A percentile compares a stretch with the other conserved stretches of the same genome.
phyloP scores from a whole-genome alignment of 2,113 vertebrate species.

The Leptobrachium leishanense region DNA sequence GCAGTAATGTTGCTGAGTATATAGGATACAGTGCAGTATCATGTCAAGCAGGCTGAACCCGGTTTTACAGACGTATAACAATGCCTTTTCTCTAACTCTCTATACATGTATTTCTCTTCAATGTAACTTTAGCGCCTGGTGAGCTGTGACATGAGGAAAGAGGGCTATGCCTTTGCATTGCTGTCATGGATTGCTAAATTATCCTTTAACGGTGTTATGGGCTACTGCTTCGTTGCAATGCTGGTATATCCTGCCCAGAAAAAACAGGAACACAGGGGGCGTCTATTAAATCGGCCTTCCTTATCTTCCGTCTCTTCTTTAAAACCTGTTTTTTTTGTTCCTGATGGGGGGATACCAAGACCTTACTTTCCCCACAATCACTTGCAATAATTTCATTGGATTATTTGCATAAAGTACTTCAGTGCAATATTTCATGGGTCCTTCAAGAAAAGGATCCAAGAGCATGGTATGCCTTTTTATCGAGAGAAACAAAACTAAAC shows the following conservation, averaged over 20 bases:
- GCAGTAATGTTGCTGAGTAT: neutral
- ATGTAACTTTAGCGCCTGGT: constrained; percentile 11
- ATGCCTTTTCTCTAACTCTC: too few species aligned
- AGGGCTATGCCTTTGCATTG: neutral
- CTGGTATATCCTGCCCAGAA: neutral
- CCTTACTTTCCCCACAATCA: too few species aligned
- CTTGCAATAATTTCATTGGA: too few species aligned
- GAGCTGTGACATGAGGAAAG: constrained; percentile 8
- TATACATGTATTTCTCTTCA: neutral
- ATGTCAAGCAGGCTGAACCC: neutral
- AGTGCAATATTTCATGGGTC: too few species aligned
- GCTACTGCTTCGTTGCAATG: constrained; percentile 1
- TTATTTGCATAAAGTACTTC: too few species aligned
- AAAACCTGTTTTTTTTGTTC: too few species aligned
- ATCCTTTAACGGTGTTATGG: neutral
- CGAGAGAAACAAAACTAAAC: too few species aligned
- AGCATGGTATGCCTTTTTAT: too few species aligned
- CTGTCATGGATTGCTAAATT: constrained; percentile 21
- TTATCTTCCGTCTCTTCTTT: too few species aligned
- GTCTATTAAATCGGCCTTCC: too few species aligned
- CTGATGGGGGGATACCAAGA: too few species aligned
- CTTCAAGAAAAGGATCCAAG: too few species aligned
- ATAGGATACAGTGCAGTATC: neutral
- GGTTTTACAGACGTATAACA: neutral
- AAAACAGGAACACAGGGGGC: neutral